Evolutionary conservation across 2,113 vertebrate genomes (phyloP).

Genomic region (Promerops cafer): DNA sequence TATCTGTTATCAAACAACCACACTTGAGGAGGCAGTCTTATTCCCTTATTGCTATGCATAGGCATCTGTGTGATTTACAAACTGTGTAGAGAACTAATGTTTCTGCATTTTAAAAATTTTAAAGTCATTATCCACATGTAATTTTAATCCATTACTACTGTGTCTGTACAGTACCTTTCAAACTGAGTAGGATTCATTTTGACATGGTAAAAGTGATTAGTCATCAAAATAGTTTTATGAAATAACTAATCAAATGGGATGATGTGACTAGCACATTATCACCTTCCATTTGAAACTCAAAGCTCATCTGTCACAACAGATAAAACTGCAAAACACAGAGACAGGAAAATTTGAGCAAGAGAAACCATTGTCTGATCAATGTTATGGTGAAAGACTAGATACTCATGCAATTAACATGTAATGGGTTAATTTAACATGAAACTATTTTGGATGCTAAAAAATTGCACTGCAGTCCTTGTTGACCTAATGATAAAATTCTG

Average conservation of each 20-base stretch:
- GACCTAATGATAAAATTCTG: background rate
- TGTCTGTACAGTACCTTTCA: background rate
- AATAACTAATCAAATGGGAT: slow-evolving; percentile 36
- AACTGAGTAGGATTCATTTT: slow-evolving; percentile 46
- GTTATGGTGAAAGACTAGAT: background rate
- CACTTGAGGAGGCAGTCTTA: background rate
- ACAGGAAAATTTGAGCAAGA: background rate
- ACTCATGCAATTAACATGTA: background rate
- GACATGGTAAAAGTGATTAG: slow-evolving; percentile 46
- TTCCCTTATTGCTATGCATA: background rate
- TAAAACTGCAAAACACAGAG: background rate
- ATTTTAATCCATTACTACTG: slow-evolving; percentile 23
- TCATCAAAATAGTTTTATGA: slow-evolving; percentile 47
- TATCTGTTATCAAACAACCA: background rate
- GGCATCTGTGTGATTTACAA: background rate
- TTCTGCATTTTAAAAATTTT: background rate
- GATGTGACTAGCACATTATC: slow-evolving; percentile 28
- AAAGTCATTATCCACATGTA: background rate
- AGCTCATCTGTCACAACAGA: slow-evolving; percentile 26
- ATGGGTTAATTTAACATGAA: background rate
- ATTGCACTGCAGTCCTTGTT: background rate
- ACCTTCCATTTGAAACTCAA: slow-evolving; percentile 14
- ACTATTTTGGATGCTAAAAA: background rate
- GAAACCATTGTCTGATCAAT: background rate
- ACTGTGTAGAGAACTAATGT: background rate